phyloP scores from a whole-genome alignment of 2,113 vertebrate species.

The Paratilapia polleni region DNA sequence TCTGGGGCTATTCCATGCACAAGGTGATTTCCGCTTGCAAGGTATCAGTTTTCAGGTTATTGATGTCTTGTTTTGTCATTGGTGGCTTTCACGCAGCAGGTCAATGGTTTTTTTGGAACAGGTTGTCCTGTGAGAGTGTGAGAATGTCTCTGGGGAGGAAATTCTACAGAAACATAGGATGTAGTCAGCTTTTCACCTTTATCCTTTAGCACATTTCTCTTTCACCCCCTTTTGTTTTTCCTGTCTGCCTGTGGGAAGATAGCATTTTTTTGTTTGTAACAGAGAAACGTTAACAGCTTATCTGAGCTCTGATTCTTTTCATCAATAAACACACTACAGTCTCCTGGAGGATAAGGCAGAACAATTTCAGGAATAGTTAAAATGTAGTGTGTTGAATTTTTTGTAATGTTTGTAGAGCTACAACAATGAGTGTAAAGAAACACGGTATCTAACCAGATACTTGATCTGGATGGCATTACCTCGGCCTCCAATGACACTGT shows the following conservation, averaged over 20 bases:
- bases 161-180: conserved; percentile 56
- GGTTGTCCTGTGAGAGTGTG: conserved; percentile 50
- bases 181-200: conserved; percentile 61
- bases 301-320: conserved; percentile 5
- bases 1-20: conserved; percentile 62
- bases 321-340: neutral
- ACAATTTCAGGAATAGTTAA: neutral
- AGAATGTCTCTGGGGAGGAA: conserved; percentile 55
- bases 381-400: neutral
- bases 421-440: neutral
- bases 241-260: conserved; percentile 51
- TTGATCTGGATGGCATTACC: neutral
- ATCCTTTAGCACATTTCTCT: conserved; percentile 53
- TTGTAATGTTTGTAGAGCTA: neutral
- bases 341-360: neutral
- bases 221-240: conserved; percentile 51
- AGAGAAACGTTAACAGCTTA: conserved; percentile 15
- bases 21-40: conserved; percentile 69
- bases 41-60: conserved; percentile 77
- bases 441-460: neutral
- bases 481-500: neutral
- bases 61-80: conserved; percentile 76
- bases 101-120: conserved; percentile 68
- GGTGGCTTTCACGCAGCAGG: conserved; percentile 68
- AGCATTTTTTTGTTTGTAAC: conserved; percentile 46